Evolutionary conservation across 35 echinoderm and acorn worm genomes (phyloP).

Genomic region (Amphiura filiformis): DNA sequence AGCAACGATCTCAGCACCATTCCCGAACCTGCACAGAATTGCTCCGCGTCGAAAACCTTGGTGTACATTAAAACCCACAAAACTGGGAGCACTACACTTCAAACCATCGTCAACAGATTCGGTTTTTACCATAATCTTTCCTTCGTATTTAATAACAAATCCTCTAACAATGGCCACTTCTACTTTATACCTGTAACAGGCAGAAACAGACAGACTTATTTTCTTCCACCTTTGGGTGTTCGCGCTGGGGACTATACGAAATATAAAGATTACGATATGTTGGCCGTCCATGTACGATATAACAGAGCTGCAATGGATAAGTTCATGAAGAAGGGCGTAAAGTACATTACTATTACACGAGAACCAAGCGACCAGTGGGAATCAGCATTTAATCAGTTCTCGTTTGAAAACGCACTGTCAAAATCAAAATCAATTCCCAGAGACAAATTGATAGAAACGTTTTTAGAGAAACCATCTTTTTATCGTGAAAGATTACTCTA

Average conservation of each 20-base stretch:
- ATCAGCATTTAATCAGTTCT: conserved; percentile 73
- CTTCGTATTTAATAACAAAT: conserved; percentile 13
- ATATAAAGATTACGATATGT: conserved; percentile 50
- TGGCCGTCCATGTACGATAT: conserved; percentile 63
- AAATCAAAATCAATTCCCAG: background rate
- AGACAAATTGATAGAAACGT: background rate
- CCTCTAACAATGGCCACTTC: background rate
- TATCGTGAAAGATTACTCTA: conserved; percentile 44
- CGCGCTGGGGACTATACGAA: background rate
- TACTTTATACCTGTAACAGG: background rate
- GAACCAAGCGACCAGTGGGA: conserved; percentile 83
- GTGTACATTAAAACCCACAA: conserved; percentile 66
- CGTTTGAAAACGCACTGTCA: conserved; percentile 40
- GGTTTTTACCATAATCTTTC: conserved; percentile 25
- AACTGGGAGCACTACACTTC: conserved; percentile 54
- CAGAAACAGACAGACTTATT: background rate
- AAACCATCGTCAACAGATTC: conserved; percentile 34
- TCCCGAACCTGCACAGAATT: too few species aligned
- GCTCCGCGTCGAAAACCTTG: background rate
- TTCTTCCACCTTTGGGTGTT: background rate
- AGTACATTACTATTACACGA: conserved; percentile 78
- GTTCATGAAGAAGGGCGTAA: conserved; percentile 54
- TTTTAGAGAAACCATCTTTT: conserved; percentile 25
- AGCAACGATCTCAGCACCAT: too few species aligned
- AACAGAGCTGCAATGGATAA: conserved; percentile 44